Evolutionary conservation across 2,797 vertebrate genomes (phyloP).

Genomic region (Limnodromus scolopaceus): DNA sequence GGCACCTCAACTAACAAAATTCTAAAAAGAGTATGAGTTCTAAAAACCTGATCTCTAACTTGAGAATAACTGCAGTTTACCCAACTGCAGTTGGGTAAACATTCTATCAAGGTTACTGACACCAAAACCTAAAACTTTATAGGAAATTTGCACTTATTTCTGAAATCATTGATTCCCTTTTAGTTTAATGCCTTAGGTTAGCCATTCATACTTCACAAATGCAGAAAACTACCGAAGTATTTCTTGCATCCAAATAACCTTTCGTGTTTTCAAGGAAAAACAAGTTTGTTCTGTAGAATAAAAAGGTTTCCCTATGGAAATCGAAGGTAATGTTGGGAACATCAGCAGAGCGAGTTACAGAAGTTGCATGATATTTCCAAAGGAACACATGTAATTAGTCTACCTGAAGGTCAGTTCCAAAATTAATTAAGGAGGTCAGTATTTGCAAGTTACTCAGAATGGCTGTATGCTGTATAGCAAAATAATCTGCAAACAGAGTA

Average conservation of each 20-base stretch:
- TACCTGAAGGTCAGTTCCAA: neutral
- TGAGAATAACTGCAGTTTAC: neutral
- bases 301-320: neutral
- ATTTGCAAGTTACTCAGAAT: neutral
- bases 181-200: neutral
- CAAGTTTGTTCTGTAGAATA: neutral
- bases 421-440: neutral
- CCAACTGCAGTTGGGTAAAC: neutral
- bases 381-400: neutral
- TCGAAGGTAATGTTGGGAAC: neutral
- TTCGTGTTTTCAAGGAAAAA: neutral
- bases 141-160: neutral
- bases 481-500: neutral
- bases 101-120: neutral
- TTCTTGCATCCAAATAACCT: neutral
- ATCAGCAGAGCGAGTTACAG: neutral
- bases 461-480: neutral
- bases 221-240: neutral
- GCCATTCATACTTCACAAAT: neutral
- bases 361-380: neutral
- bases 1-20: neutral
- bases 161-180: neutral
- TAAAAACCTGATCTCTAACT: neutral
- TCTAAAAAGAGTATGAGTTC: neutral
- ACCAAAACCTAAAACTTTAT: neutral